Evolutionary conservation across 2,797 vertebrate species (phyloP), one percentile per base, ranked within the genome.

Genomic region (Cossypha heuglini): DNA sequence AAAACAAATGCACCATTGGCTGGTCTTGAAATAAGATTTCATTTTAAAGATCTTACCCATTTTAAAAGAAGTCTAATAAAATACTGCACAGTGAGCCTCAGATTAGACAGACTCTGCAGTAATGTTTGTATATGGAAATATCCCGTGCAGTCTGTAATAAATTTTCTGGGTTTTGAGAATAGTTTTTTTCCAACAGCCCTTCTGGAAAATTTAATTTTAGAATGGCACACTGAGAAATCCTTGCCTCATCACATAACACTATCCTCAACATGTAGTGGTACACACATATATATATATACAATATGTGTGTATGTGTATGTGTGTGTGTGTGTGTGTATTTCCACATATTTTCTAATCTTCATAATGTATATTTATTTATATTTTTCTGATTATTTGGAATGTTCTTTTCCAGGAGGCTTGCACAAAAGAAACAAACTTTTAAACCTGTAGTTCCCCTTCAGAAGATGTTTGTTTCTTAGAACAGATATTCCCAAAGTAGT

Each of bases 31-130:
- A 10, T 16, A 62, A 59, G 13, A 66, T 46, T 35, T 35, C 2
- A 35, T 76, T 79, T 43, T 43, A 22, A 48, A 82, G 40, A 58
- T 48, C 6, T n/a, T 43, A 18, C 4, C 6, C 2, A 4, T 14
- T 62, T 71, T n/a, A 48, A 61, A 67, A 52, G 13, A 66, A 49
- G 11, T 10, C 16, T 33, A 10, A 29, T 48, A 31, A 73, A n/a
- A 0, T 3, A 43, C 6, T 17, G 28, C 66, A n/a, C 3, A 14
- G 11, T 29, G 21, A 67, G 5, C 45, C 20, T 35, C n/a, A n/a
- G 38, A 45, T 66, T 33, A 69, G 35, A 33, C 11, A 33, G 58
- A 61, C 8, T 18, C 21, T 59, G 21, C 17, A 90, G 35, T 40
- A 61, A 63, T 21, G 9, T 10, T 76, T 71, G 29, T 16, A 16